Percentiles rank a stretch among this genome's conserved stretches.
Evolutionary conservation across 2,797 vertebrate species (phyloP).

Genomic region (Malacoraja senta): DNA sequence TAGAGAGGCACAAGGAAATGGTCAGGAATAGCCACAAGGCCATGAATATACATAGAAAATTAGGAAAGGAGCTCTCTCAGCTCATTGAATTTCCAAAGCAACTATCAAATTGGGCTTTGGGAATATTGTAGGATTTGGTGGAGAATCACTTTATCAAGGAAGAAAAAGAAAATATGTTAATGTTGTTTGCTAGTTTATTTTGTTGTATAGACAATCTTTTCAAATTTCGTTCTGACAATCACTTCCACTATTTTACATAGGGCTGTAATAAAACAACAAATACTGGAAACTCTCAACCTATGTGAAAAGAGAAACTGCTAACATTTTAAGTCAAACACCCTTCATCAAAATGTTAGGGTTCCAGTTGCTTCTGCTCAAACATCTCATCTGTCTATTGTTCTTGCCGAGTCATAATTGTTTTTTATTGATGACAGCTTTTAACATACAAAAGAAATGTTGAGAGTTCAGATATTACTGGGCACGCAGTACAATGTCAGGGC

Average conservation of each 20-base stretch:
- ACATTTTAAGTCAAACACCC: no score
- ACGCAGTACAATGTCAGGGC: neutral
- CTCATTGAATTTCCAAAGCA: no score
- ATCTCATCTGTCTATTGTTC: neutral
- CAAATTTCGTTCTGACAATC: neutral
- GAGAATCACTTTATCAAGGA: neutral
- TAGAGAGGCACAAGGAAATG: neutral
- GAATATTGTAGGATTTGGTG: neutral
- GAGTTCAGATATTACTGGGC: neutral
- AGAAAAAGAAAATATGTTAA: neutral
- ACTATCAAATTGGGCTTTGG: neutral
- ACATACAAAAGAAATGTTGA: neutral
- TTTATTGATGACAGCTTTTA: neutral
- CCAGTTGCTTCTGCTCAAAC: neutral
- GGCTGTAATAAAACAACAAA: no score
- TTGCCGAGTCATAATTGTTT: neutral
- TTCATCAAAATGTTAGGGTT: neutral
- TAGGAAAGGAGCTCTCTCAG: neutral
- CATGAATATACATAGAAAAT: neutral
- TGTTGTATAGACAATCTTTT: neutral
- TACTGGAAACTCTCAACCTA: no score
- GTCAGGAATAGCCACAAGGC: neutral
- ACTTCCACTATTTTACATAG: neutral
- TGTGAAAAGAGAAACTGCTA: no score
- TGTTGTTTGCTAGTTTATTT: neutral